Evolutionary conservation across 1,140 invertebrate genomes (phyloP), one percentile per base, ranked within the genome.

Genomic region (Polypedilum pembai): DNA sequence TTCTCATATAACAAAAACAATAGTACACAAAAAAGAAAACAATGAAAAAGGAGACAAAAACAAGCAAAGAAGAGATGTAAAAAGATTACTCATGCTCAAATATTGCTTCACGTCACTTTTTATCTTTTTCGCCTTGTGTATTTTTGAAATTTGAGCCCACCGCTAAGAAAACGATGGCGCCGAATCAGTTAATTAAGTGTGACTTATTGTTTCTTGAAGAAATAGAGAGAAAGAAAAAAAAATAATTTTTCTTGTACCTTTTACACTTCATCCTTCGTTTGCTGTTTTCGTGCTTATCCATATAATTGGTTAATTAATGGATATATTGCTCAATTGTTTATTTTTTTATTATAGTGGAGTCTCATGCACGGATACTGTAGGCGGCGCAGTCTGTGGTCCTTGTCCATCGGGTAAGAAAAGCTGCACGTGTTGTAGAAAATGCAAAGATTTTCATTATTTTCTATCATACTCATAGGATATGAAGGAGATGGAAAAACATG

Each of bases 401-500:
- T 98, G 95, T 84, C 95, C 95, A 1, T 73, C 82, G 7, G 45
- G 45, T 56, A 15, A 56, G 4, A 15, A 4, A 56, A 56, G 10
- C 4, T 56, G 45, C n/a, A 15, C 15, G 12, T 15, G 12, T 15
- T 15, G 4, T 0, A 33, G 24, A 33, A 3, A 3, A 33, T 12
- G 12, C 12, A 15, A 0, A 56, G n/a, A 45, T 45, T 45, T 15
- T 12, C n/a, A 56, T n/a, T n/a, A 56, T 56, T 8, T 56, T 45
- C 12, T 56, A 56, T 45, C 41, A 45, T 56, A 10, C 12, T 56
- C 8, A 12, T n/a, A 56, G 94, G 94, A 10, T 93, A 90, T 80
- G 84, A 87, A 10, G 95, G 95, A 20, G 90, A 98, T 80, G 96
- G 95, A 0, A 84, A 87, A 77, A 83, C 85, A 8, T 96, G 94